Percentiles rank a stretch among this genome's conserved stretches.
These are phyloP conservation scores for Philotrypesis tridentata DNA, from an alignment of 1,140 invertebrate species.

Conservation along the genomic window DNA sequence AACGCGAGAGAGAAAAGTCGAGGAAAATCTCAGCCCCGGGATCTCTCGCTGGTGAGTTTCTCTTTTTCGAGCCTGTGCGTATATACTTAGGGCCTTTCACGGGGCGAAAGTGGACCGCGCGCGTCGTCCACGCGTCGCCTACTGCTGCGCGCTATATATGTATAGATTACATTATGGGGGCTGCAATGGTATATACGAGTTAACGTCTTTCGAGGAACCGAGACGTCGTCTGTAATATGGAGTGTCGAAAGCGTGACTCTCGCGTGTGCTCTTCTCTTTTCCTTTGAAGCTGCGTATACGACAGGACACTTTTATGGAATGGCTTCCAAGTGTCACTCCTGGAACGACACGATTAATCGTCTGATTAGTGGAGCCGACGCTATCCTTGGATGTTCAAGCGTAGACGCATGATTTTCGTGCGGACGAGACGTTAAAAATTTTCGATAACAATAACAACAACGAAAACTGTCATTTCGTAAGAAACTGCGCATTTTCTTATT, in stretches of 20 bases:
- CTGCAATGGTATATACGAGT: background rate
- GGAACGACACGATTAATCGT: background rate
- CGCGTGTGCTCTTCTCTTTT: too few species aligned
- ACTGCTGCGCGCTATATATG: background rate
- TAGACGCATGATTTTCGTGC: too few species aligned
- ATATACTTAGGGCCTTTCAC: constrained; percentile 47
- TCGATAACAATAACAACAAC: too few species aligned
- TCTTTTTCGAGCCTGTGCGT: constrained; percentile 8
- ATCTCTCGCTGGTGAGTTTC: constrained; percentile 25
- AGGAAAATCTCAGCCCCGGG: background rate
- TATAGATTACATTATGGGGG: too few species aligned
- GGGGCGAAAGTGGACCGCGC: background rate
- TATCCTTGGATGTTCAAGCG: too few species aligned
- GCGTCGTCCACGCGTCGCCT: constrained; percentile 45
- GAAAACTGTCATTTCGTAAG: too few species aligned
- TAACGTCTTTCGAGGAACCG: constrained; percentile 41
- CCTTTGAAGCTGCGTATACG: too few species aligned
- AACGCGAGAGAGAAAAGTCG: background rate
- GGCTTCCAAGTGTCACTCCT: constrained; percentile 20
- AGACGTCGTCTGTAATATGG: too few species aligned
- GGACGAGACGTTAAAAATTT: too few species aligned
- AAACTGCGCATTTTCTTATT: too few species aligned
- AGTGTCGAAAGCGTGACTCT: constrained; percentile 45
- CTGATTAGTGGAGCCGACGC: constrained; percentile 16
- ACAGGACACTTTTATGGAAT: constrained; percentile 51